Conservation (phyloP, 2,797 vertebrate genomes). For the Microctenopoma steveboyesi region DNA sequence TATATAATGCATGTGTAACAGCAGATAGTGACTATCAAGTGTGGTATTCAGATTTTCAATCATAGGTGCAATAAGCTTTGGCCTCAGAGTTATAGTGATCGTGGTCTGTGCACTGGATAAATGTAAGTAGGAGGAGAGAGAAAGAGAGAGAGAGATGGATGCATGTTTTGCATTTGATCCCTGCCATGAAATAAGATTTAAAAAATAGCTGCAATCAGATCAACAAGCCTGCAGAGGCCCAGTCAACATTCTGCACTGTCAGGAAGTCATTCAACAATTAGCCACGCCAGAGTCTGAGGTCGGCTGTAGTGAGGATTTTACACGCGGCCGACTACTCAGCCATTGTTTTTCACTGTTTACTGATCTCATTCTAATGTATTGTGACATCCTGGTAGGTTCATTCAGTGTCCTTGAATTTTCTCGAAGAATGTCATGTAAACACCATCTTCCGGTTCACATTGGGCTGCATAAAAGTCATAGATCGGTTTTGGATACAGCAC, state of each 20-base stretch:
- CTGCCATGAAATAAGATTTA: background rate
- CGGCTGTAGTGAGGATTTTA: slow-evolving; percentile 5
- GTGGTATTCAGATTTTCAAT: slow-evolving; percentile 34
- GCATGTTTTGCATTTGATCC: background rate
- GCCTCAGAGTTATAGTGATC: slow-evolving; percentile 26
- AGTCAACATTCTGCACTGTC: slow-evolving; percentile 39
- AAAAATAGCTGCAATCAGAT: slow-evolving; percentile 42
- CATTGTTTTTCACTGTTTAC: slow-evolving; percentile 16
- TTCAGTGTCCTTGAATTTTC: slow-evolving; percentile 19
- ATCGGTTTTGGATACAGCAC: slow-evolving; percentile 52
- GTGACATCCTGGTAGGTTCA: slow-evolving; percentile 3
- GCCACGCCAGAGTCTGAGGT: slow-evolving; percentile 33
- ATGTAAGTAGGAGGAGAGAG: slow-evolving; percentile 41
- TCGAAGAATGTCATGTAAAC: slow-evolving; percentile 10
- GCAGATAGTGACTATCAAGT: slow-evolving; percentile 52
- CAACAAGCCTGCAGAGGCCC: slow-evolving; percentile 39
- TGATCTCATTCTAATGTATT: slow-evolving; percentile 22
- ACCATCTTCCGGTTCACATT: slow-evolving; percentile 41
- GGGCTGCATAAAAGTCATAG: slow-evolving; percentile 22
- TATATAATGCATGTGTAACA: background rate
- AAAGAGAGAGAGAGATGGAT: slow-evolving; percentile 31
- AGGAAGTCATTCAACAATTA: slow-evolving; percentile 46
- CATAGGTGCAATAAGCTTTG: slow-evolving; percentile 41
- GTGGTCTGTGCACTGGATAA: background rate
- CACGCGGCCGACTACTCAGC: slow-evolving; percentile 11